phyloP scores from a whole-genome alignment of 2,113 vertebrate species.

The Podarcis muralis region DNA sequence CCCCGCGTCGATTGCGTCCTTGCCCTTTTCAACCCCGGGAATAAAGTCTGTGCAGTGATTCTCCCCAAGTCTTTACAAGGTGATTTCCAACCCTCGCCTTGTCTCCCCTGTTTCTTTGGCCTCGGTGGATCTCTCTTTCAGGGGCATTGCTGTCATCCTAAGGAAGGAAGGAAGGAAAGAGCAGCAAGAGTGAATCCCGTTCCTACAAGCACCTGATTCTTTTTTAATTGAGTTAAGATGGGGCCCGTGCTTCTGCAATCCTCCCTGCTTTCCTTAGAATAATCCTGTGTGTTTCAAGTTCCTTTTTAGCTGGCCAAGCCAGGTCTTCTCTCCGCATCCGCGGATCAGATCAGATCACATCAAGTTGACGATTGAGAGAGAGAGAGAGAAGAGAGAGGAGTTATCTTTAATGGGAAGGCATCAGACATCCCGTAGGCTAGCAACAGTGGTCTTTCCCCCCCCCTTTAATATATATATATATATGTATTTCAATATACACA shows the following conservation, averaged over 20 bases:
- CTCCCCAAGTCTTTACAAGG: not conserved
- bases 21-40: not conserved
- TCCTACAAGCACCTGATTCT: slow-evolving; percentile 66
- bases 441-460: not conserved
- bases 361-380: slow-evolving; percentile 49
- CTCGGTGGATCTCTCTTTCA: slow-evolving; percentile 54
- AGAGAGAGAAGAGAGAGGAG: slow-evolving; percentile 30
- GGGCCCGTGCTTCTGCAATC: slow-evolving; percentile 65
- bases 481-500: not conserved
- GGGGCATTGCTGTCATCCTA: slow-evolving; percentile 47
- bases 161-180: slow-evolving; percentile 13
- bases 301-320: slow-evolving; percentile 60
- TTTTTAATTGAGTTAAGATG: slow-evolving; percentile 67
- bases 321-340: slow-evolving; percentile 57
- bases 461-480: not conserved
- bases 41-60: not conserved
- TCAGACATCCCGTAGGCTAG: slow-evolving; percentile 36
- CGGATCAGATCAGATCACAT: slow-evolving; percentile 71
- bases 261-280: slow-evolving; percentile 50
- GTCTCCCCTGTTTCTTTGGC: slow-evolving; percentile 53
- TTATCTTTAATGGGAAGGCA: slow-evolving; percentile 57
- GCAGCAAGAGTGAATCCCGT: slow-evolving; percentile 52
- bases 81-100: slow-evolving; percentile 25
- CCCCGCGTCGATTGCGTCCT: not conserved
- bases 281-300: not conserved